Conservation (phyloP, 2,888 invertebrate genomes). For the Drosophila kambysellisi region DNA sequence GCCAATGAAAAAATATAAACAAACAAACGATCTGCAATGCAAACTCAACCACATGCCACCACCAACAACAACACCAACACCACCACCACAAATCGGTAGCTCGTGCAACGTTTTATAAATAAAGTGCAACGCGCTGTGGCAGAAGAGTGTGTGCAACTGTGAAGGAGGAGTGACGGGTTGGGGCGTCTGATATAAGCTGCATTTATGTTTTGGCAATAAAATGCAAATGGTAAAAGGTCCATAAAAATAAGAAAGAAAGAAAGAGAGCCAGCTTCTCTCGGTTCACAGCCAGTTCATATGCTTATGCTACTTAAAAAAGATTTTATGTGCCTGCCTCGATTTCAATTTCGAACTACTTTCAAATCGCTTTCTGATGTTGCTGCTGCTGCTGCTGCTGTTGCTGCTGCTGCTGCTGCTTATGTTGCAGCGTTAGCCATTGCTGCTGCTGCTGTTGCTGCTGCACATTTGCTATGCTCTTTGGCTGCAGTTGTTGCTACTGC, state of each 20-base stretch:
- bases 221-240: constrained; percentile 76
- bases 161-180: background rate
- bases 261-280: constrained; percentile 20
- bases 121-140: constrained; percentile 33
- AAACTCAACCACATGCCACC: constrained; percentile 4
- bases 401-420: background rate
- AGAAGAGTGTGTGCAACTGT: background rate
- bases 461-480: constrained; percentile 75
- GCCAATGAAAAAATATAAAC: constrained; percentile 59
- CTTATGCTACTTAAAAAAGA: constrained; percentile 73
- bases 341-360: constrained; percentile 74
- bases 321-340: constrained; percentile 68
- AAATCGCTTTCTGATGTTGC: constrained; percentile 64
- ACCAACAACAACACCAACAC: background rate
- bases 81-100: constrained; percentile 44
- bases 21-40: constrained; percentile 47
- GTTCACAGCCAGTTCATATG: constrained; percentile 64
- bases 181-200: constrained; percentile 54
- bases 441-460: constrained; percentile 47
- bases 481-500: constrained; percentile 40
- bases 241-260: constrained; percentile 48
- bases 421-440: constrained; percentile 9
- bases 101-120: constrained; percentile 62
- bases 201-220: constrained; percentile 79
- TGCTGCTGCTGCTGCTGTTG: constrained; percentile 22